Evolutionary conservation across 2,888 invertebrate species (phyloP).

Genomic region (Xylocampa areola): DNA sequence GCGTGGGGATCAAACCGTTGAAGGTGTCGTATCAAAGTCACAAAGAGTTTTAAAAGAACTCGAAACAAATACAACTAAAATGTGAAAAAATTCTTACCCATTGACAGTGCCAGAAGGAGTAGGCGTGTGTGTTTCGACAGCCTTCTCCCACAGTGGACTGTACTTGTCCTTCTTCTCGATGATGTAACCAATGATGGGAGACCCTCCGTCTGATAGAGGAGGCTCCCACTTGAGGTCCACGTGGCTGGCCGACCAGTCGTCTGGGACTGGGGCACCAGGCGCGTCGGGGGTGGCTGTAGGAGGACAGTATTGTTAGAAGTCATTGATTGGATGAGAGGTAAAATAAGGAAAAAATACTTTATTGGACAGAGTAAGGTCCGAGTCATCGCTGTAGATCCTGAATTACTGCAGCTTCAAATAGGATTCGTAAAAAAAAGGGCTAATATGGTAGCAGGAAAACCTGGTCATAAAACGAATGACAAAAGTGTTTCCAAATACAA

Average conservation of each 20-base stretch:
- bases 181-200: conserved; percentile 97
- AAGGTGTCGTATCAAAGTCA: too few species aligned
- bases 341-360: too few species aligned
- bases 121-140: conserved; percentile 94
- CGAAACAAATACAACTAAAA: background rate
- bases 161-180: conserved; percentile 98
- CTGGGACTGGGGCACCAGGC: conserved; percentile 96
- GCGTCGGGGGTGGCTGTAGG: conserved; percentile 94
- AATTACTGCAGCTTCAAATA: too few species aligned
- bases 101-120: conserved; percentile 94
- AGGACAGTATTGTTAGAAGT: background rate
- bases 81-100: conserved; percentile 84
- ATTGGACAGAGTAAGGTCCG: too few species aligned
- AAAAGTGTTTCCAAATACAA: too few species aligned
- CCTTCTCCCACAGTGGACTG: conserved; percentile 98
- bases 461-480: too few species aligned
- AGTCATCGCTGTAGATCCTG: too few species aligned
- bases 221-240: conserved; percentile 97
- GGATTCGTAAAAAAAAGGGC: too few species aligned
- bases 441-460: too few species aligned
- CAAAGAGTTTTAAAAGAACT: background rate
- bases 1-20: too few species aligned
- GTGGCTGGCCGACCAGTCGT: conserved; percentile 97
- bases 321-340: background rate
- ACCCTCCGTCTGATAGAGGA: conserved; percentile 97